Conservation (phyloP, 2,797 vertebrate species). For the Macrochelys suwanniensis region DNA sequence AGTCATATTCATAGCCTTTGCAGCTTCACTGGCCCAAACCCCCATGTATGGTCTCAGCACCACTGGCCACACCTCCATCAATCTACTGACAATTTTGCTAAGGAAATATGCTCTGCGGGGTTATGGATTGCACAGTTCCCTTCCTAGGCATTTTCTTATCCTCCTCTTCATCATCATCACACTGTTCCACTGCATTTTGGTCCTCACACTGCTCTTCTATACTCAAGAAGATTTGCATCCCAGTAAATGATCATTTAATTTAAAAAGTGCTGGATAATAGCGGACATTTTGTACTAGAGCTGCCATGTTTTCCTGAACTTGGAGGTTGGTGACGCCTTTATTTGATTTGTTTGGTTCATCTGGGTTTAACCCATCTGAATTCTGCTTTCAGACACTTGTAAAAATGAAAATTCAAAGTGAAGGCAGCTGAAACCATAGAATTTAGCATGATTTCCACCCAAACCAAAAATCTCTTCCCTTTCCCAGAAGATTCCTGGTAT, state of each 20-base stretch:
- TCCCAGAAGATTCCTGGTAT: not conserved
- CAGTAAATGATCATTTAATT: slow-evolving; percentile 9
- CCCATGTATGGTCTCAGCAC: not conserved
- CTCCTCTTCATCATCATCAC: fast-evolving
- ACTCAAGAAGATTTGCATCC: not conserved
- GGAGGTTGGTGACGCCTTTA: not conserved
- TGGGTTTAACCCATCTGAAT: not conserved
- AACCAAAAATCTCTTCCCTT: not conserved
- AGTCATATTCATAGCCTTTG: not conserved
- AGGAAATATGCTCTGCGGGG: not conserved
- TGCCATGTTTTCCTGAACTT: not conserved
- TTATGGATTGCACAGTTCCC: not conserved
- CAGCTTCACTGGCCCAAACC: not conserved
- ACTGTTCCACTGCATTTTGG: not conserved
- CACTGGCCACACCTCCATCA: not conserved
- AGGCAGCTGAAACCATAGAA: not conserved
- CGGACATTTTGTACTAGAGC: not conserved
- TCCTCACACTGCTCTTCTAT: not conserved
- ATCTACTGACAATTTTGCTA: not conserved
- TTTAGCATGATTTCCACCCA: not conserved
- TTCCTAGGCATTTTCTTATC: not conserved
- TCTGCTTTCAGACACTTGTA: not conserved
- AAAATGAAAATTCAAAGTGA: slow-evolving; percentile 9
- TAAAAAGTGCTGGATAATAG: slow-evolving; percentile 32
- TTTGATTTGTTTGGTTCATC: not conserved